phyloP scores from a whole-genome alignment of 2,888 invertebrate species.

The Parnassius glacialis region DNA sequence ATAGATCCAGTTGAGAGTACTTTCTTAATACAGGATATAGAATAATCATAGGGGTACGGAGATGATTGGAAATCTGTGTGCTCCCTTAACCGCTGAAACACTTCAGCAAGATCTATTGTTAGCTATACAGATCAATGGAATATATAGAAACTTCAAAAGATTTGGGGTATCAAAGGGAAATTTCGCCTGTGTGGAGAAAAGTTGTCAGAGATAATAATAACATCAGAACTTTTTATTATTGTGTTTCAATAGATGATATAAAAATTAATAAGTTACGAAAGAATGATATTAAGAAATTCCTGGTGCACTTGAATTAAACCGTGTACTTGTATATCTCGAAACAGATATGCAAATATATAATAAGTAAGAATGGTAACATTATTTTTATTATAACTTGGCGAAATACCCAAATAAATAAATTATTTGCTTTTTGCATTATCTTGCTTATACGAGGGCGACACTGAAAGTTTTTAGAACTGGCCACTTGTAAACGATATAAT shows the following conservation, averaged over 20 bases:
- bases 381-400: no score
- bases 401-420: no score
- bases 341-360: no score
- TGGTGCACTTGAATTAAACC: no score
- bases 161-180: constrained; percentile 48
- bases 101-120: constrained; percentile 52
- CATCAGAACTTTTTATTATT: background rate
- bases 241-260: background rate
- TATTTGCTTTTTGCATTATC: no score
- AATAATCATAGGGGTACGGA: constrained; percentile 28
- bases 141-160: constrained; percentile 23
- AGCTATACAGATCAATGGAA: constrained; percentile 47
- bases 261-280: no score
- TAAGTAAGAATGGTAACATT: no score
- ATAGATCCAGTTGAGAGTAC: constrained; percentile 18
- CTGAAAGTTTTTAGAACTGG: no score
- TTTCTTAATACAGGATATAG: constrained; percentile 19
- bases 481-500: no score
- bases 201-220: constrained; percentile 31
- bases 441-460: no score
- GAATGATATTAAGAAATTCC: no score
- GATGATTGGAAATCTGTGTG: constrained; percentile 46
- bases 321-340: no score
- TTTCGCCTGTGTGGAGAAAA: constrained; percentile 32
- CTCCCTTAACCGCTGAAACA: constrained; percentile 42